These are phyloP conservation scores for Murina feae DNA, from an alignment of 2,113 vertebrate genomes.

Conservation along the genomic window DNA sequence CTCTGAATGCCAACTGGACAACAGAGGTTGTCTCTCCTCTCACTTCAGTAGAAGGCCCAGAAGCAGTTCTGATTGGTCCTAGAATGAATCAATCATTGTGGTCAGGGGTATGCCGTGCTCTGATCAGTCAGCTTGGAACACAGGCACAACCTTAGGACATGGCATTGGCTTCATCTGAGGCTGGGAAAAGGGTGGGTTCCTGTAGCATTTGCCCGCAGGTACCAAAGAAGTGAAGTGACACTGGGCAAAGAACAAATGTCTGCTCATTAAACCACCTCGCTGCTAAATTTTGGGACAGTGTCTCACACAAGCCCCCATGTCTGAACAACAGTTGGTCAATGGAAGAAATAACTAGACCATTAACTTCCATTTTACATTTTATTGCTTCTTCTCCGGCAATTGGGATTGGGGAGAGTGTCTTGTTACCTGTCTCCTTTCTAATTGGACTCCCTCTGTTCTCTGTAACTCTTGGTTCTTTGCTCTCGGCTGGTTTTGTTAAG, in stretches of 20 bases:
- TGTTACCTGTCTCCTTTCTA: slow-evolving; percentile 39
- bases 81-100: background rate
- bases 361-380: slow-evolving; percentile 19
- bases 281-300: background rate
- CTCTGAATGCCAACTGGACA: background rate
- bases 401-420: background rate
- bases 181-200: background rate
- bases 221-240: background rate
- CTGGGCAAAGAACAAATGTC: background rate
- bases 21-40: background rate
- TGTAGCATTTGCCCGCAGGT: fast-evolving
- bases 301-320: background rate
- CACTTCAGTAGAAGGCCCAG: background rate
- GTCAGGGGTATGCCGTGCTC: background rate
- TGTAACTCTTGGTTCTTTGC: background rate
- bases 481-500: slow-evolving; percentile 52
- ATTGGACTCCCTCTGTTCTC: slow-evolving; percentile 44
- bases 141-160: background rate
- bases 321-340: background rate
- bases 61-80: background rate
- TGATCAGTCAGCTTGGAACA: background rate
- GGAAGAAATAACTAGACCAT: background rate
- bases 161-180: background rate
- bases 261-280: background rate
- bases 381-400: slow-evolving; percentile 14